Evolutionary conservation across 2,113 vertebrate species (phyloP).

Genomic region (Connochaetes taurinus): DNA sequence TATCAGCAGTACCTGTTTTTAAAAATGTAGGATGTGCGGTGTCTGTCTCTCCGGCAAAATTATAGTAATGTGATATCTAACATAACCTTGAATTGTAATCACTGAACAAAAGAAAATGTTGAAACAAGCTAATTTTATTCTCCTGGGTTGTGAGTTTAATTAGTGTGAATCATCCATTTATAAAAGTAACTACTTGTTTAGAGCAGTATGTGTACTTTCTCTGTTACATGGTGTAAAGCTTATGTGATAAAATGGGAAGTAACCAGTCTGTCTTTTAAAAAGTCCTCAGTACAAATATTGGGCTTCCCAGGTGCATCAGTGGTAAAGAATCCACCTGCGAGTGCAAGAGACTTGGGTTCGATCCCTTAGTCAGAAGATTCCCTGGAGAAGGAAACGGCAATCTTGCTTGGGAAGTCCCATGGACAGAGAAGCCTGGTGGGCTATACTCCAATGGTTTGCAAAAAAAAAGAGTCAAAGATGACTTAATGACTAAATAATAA

Average conservation of each 20-base stretch:
- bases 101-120: conserved; percentile 57
- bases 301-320: neutral
- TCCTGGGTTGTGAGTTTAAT: conserved; percentile 48
- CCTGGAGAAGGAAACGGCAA: neutral
- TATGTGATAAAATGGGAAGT: neutral
- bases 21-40: conserved; percentile 10
- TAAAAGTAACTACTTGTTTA: neutral
- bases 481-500: neutral
- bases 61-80: conserved; percentile 31
- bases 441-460: neutral
- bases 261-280: neutral
- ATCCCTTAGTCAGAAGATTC: neutral
- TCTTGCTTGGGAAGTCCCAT: neutral
- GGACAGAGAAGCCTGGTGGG: neutral
- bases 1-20: neutral
- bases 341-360: neutral
- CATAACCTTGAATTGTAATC: conserved; percentile 57
- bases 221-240: neutral
- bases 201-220: conserved; percentile 19
- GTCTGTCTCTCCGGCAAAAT: conserved; percentile 53
- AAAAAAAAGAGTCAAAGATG: neutral
- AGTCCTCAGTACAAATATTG: neutral
- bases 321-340: neutral
- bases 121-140: conserved; percentile 66
- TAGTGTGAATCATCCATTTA: conserved; percentile 50